These are phyloP conservation scores for Philaethria dido DNA, from an alignment of 2,888 invertebrate species.

Conservation along the genomic window DNA sequence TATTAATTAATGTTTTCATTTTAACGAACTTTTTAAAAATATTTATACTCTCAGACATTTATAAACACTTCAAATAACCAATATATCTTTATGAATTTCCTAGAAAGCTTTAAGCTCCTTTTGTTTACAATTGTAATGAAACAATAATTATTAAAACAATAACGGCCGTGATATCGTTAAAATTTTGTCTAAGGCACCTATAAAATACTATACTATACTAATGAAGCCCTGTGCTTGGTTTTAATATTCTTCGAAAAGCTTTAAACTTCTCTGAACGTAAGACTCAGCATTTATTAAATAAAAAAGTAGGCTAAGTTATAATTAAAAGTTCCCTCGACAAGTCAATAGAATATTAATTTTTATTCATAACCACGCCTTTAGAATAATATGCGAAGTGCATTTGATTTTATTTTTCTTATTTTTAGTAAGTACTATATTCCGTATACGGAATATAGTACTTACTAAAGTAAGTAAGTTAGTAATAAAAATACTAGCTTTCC, in stretches of 20 bases:
- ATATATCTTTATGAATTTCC: no score
- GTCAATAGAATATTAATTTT: constrained; percentile 26
- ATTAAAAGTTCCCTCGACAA: constrained; percentile 21
- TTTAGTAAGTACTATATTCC: background rate
- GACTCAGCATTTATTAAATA: constrained; percentile 15
- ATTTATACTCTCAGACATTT: no score
- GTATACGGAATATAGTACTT: no score
- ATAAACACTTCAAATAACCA: no score
- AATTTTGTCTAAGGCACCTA: background rate
- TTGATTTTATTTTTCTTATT: background rate
- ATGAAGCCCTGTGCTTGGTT: background rate
- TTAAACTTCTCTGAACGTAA: constrained; percentile 9
- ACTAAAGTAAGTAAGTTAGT: no score
- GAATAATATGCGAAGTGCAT: constrained; percentile 4
- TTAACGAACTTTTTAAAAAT: no score
- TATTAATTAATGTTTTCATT: no score
- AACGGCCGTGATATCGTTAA: background rate
- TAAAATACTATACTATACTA: background rate
- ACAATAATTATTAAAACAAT: background rate
- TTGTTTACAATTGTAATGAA: background rate
- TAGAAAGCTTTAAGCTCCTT: no score
- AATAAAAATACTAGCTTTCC: no score
- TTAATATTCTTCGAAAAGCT: constrained; percentile 7
- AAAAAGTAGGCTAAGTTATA: constrained; percentile 26
- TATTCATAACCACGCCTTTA: constrained; percentile 4